phyloP scores from a whole-genome alignment of 2,888 invertebrate genomes.

The Coelogynopora nodosa region DNA sequence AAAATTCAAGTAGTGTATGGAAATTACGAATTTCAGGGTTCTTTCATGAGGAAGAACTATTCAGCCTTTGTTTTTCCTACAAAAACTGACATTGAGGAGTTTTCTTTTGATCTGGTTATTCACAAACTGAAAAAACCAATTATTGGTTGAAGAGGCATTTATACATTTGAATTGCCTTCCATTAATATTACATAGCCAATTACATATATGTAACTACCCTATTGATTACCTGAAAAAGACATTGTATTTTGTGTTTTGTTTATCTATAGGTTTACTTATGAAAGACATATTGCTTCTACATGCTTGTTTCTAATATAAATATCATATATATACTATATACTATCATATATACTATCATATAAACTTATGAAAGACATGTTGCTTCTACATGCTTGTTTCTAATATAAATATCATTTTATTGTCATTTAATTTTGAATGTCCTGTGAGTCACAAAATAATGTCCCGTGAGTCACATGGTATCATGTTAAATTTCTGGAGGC shows the following conservation, averaged over 20 bases:
- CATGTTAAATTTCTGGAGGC: constrained; percentile 31
- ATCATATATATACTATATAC: neutral
- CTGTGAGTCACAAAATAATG: constrained; percentile 31
- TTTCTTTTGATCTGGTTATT: constrained; percentile 28
- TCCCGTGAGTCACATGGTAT: constrained; percentile 29
- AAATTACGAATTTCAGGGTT: constrained; percentile 27
- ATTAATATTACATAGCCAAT: constrained; percentile 31
- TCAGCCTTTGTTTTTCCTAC: constrained; percentile 31
- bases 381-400: constrained; percentile 31
- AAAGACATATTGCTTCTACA: constrained; percentile 31
- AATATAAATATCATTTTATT: constrained; percentile 24
- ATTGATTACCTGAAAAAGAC: constrained; percentile 31
- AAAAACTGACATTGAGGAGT: constrained; percentile 23
- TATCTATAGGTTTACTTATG: constrained; percentile 31
- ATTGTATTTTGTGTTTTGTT: constrained; percentile 29
- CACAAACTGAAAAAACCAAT: constrained; percentile 19
- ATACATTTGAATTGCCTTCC: constrained; percentile 29
- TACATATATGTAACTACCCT: constrained; percentile 28
- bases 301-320: constrained; percentile 31
- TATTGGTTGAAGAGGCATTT: constrained; percentile 24
- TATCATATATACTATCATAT: neutral
- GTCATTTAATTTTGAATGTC: constrained; percentile 31
- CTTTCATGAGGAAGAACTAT: constrained; percentile 31
- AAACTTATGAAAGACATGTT: constrained; percentile 18
- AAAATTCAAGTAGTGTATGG: constrained; percentile 31